Evolutionary conservation across 2,113 vertebrate species (phyloP), one percentile per base, ranked within the genome.

Genomic region (Calonectris borealis): DNA sequence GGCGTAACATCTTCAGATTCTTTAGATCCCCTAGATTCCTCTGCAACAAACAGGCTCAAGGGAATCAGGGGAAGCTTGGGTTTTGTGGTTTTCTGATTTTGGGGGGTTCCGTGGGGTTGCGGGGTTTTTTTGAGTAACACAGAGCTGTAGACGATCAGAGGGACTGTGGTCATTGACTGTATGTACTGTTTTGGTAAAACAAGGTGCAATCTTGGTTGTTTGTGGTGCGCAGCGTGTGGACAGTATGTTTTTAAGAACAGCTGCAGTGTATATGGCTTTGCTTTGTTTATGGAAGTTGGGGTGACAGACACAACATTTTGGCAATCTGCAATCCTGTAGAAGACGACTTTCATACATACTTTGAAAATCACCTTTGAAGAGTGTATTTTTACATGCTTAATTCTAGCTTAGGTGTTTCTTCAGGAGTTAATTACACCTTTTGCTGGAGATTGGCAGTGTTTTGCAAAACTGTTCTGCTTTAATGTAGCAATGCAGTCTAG

Each of bases 161-260:
- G 62, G 38, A 3, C 58, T 4, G 5, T 2, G 2, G 2, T 58
- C 13, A 9, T 64, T 79, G 24, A 2, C 4, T 26, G 7, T 16
- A 2, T 11, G 27, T 40, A 10, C 44, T n/a, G 8, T 18, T 82
- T 10, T 31, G 73, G 46, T 71, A 36, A 49, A 61, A 20, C 46
- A 49, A n/a, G 20, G 75, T 64, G n/a, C n/a, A 60, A 4, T 60
- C 46, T 38, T 64, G 31, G 16, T 22, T 60, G 8, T 2, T 83
- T 16, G 38, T 49, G 83, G 22, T 77, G 72, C 57, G 22, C 32
- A 44, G 32, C 16, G 10, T 8, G 10, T 44, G 40, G 34, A 16
- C 36, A n/a, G n/a, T 7, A 18, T 17, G 34, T 44, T 68, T 81
- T 44, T 26, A 58, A 25, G 44, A 58, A 14, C 57, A 85, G 42